A percentile compares a stretch with the other conserved stretches of the same genome.
Evolutionary conservation across 2,888 invertebrate genomes (phyloP).

Genomic region (Trichopria drosophilae): DNA sequence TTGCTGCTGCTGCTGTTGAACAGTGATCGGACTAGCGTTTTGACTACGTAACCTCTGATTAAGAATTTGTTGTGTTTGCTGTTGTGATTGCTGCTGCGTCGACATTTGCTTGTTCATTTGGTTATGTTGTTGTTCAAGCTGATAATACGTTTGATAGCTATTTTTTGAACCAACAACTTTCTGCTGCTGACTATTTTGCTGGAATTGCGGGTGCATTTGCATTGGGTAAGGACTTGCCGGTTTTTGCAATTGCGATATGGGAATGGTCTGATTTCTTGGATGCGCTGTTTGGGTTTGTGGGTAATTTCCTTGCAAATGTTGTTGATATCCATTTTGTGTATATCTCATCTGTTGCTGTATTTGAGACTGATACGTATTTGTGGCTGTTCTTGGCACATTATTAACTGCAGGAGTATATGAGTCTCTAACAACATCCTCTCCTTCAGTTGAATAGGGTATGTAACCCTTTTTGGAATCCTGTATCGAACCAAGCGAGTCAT

Average conservation of each 20-base stretch:
- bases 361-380: conserved; percentile 46
- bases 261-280: conserved; percentile 49
- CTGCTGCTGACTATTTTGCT: conserved; percentile 48
- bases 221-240: conserved; percentile 53
- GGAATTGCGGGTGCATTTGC: conserved; percentile 48
- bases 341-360: conserved; percentile 50
- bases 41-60: conserved; percentile 49
- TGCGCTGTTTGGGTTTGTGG: conserved; percentile 44
- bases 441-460: conserved; percentile 34
- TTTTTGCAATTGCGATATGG: conserved; percentile 49
- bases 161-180: conserved; percentile 44
- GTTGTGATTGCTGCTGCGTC: conserved; percentile 50
- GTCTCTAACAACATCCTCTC: conserved; percentile 45
- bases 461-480: conserved; percentile 43
- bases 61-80: conserved; percentile 45
- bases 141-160: conserved; percentile 49
- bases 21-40: conserved; percentile 53
- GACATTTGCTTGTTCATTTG: conserved; percentile 54
- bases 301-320: conserved; percentile 17
- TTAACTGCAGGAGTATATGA: conserved; percentile 34
- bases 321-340: conserved; percentile 48
- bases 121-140: conserved; percentile 55
- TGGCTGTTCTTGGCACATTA: conserved; percentile 36
- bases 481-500: conserved; percentile 41
- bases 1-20: conserved; percentile 50